Percentiles rank a stretch among this genome's conserved stretches.
phyloP scores from a whole-genome alignment of 2,797 vertebrate genomes.

The Sciurus carolinensis region DNA sequence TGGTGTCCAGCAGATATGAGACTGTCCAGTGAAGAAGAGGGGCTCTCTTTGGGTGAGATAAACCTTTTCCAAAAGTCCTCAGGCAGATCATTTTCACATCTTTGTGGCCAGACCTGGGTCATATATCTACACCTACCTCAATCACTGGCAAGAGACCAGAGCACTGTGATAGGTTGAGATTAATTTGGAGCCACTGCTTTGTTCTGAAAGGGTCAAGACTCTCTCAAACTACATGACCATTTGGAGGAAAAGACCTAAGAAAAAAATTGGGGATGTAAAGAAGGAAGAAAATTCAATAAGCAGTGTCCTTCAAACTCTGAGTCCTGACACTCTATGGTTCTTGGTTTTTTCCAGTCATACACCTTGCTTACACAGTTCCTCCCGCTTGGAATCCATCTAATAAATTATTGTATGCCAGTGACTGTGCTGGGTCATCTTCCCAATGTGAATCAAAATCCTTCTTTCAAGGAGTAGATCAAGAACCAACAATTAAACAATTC shows the following conservation, averaged over 20 bases:
- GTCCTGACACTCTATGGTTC: not conserved
- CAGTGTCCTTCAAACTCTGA: not conserved
- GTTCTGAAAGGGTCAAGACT: constrained; percentile 22
- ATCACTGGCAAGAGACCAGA: not conserved
- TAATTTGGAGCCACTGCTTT: not conserved
- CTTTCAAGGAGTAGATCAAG: not conserved
- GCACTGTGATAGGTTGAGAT: not conserved
- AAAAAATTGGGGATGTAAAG: not conserved
- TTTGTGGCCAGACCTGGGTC: not conserved
- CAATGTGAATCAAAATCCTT: constrained; percentile 6
- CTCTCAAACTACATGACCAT: not conserved
- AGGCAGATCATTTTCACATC: not conserved
- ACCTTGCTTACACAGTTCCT: not conserved
- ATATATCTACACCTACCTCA: not conserved
- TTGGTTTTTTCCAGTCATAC: not conserved
- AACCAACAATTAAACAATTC: not conserved
- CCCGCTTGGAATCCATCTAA: not conserved
- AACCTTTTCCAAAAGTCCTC: not conserved
- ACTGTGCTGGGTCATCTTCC: not conserved
- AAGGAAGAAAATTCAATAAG: not conserved
- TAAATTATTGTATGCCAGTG: not conserved
- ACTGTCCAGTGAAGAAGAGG: not conserved
- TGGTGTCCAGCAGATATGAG: not conserved
- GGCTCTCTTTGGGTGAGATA: not conserved
- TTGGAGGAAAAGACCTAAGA: not conserved